Percentiles rank a stretch among this genome's conserved stretches.
These are phyloP conservation scores for Hypolimnas misippus DNA, from an alignment of 2,888 invertebrate species.

Conservation along the genomic window DNA sequence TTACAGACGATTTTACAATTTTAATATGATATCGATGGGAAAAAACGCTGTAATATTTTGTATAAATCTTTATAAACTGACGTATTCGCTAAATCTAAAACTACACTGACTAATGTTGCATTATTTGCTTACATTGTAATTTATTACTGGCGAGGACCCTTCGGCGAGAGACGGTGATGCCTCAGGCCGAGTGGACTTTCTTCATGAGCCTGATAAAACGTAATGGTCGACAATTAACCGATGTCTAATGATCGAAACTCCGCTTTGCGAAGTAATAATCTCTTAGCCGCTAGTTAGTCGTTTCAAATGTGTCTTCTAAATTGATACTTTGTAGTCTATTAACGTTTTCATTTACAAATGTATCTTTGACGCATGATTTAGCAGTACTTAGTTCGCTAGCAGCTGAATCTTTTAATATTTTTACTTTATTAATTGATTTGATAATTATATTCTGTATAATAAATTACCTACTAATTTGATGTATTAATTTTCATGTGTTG, in stretches of 20 bases:
- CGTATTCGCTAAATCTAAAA: slow-evolving; percentile 16
- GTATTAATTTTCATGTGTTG: no score
- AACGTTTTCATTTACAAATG: slow-evolving; percentile 14
- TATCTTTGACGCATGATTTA: background rate
- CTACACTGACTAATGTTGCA: slow-evolving; percentile 18
- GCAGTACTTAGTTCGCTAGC: background rate
- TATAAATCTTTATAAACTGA: no score
- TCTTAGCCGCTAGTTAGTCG: slow-evolving; percentile 25
- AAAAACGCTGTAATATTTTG: no score
- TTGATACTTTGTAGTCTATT: slow-evolving; percentile 23
- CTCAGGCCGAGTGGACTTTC: slow-evolving; percentile 20
- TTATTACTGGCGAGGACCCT: slow-evolving; percentile 15
- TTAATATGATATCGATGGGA: background rate
- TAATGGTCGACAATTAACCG: slow-evolving; percentile 32
- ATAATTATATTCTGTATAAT: background rate
- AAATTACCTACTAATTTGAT: background rate
- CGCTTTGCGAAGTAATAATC: slow-evolving; percentile 26
- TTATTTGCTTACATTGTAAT: slow-evolving; percentile 29
- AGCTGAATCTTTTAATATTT: background rate
- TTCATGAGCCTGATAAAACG: slow-evolving; percentile 31
- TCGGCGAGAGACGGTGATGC: slow-evolving; percentile 4
- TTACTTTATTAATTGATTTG: slow-evolving; percentile 5
- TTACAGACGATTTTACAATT: no score
- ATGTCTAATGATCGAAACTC: slow-evolving; percentile 34
- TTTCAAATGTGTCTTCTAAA: slow-evolving; percentile 28